Evolutionary conservation across 2,113 vertebrate species (phyloP).

Genomic region (Siphamia tubifer): DNA sequence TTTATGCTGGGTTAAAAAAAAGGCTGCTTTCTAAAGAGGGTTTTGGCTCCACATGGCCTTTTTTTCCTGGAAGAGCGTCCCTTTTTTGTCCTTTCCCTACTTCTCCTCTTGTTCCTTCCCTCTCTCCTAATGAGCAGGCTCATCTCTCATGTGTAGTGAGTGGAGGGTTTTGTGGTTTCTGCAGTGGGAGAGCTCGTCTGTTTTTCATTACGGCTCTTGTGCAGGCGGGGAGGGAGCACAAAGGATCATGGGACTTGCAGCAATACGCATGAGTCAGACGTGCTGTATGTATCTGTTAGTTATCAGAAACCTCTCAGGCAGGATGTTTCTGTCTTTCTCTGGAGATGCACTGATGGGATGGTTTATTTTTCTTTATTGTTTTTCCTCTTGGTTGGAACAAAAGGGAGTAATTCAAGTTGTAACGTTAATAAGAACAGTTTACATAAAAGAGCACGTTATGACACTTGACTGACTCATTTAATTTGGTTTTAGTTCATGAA

Average conservation of each 20-base stretch:
- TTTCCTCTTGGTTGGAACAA: constrained; percentile 1
- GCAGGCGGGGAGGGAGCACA: constrained; percentile 48
- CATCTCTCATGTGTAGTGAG: constrained; percentile 69
- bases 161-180: constrained; percentile 59
- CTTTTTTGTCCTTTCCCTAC: constrained; percentile 17
- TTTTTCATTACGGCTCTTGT: constrained; percentile 66
- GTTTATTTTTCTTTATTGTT: constrained; percentile 5
- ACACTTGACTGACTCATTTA: background rate
- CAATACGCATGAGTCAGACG: constrained; percentile 30
- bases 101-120: constrained; percentile 42
- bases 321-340: constrained; percentile 10
- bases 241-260: constrained; percentile 59
- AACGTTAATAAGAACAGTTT: background rate
- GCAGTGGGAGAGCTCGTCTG: constrained; percentile 64
- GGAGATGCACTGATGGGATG: background rate
- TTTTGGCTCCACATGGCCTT: constrained; percentile 22
- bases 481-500: background rate
- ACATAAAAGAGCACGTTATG: background rate
- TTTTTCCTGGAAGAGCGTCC: constrained; percentile 39
- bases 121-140: constrained; percentile 68
- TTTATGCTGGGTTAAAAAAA: constrained; percentile 19
- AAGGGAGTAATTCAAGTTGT: background rate
- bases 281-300: constrained; percentile 23
- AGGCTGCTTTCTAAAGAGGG: constrained; percentile 21
- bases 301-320: constrained; percentile 33